Evolutionary conservation across 2,797 vertebrate species (phyloP).

Genomic region (Sebastes baramenuke): DNA sequence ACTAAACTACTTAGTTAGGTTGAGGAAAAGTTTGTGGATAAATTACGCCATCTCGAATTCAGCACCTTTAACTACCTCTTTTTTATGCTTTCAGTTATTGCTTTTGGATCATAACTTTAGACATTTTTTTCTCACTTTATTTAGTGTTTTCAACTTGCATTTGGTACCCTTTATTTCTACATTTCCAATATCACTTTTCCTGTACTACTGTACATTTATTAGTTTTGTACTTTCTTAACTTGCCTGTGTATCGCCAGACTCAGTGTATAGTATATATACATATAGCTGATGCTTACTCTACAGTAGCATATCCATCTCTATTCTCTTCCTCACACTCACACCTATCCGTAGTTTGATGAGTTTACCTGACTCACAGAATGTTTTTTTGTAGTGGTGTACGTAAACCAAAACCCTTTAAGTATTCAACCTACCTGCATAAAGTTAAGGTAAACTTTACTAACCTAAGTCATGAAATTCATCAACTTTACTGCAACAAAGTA

Average conservation of each 20-base stretch:
- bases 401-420: neutral
- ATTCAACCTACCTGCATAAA: neutral
- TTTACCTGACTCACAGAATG: neutral
- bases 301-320: neutral
- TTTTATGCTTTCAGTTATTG: neutral
- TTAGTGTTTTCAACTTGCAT: neutral
- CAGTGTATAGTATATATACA: neutral
- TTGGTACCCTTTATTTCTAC: neutral
- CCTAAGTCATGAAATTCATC: neutral
- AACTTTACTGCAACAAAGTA: neutral
- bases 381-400: neutral
- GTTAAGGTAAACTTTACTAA: neutral
- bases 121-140: neutral
- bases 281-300: neutral
- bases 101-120: neutral
- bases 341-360: neutral
- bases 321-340: neutral
- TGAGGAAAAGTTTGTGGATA: no score
- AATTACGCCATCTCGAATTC: no score
- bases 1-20: no score
- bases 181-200: neutral
- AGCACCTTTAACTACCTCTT: neutral
- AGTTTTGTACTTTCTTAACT: neutral
- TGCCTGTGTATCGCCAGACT: neutral
- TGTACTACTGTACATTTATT: neutral